Base-by-base conservation (phyloP, 2,888 invertebrate genomes). In the Mallateleia sp. region DNA sequence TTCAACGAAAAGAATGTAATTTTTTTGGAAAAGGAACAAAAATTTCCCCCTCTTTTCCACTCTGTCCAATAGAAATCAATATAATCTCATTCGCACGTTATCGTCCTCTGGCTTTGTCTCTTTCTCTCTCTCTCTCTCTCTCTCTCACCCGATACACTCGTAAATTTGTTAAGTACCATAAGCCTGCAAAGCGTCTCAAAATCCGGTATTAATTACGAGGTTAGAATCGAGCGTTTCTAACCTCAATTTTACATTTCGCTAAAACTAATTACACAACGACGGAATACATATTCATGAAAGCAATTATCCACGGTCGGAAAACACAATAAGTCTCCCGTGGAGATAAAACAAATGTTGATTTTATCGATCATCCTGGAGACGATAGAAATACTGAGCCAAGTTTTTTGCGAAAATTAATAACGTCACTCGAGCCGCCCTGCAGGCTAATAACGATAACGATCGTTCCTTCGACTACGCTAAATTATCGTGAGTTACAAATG, bases 401-500 rank as follows among this genome's bases (percentile, higher is more conserved):
- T 58, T 11, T 34, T 54, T 14, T 14, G 15, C 24, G 56, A 25
- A 74, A 64, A 50, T 62, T 77, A 72, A 42, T 50, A 71, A 83
- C 67, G 45, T 64, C 38, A 67, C 38, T 66, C 60, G 72, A 67
- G 67, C 47, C 34, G 62, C 79, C 77, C 64, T 74, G 79, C 84
- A 84, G 79, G 79, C 84, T 67, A 74, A 75, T 45, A 75, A 75
- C 54, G 56, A 80, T 85, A 77, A 80, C 71, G 32, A 71, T 85
- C 58, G 67, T 80, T 85, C 54, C 28, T 62, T 71, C 45, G 50
- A 71, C 71, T 85, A 84, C 74, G 28, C 79, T 85, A 74, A 79
- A 85, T 67, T 78, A 84, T 75, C 42, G 64, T 79, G 66, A 85
- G 69, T 74, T 74, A 85, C 67, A 79, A 85, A 79, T 74, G 85